These are phyloP conservation scores for Geopemphigus sp. DNA, from an alignment of 1,140 invertebrate genomes.

Conservation along the genomic window DNA sequence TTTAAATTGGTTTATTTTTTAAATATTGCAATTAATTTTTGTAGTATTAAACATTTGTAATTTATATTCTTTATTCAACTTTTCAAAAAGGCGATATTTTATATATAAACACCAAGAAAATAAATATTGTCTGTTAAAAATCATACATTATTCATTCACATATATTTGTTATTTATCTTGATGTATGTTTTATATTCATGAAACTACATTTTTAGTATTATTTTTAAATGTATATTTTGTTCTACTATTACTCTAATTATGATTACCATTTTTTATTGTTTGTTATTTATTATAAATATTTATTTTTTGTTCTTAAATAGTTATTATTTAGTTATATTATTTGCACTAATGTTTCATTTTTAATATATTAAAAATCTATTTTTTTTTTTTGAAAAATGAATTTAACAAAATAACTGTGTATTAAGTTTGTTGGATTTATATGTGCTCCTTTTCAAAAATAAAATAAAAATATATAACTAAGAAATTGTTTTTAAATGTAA, in stretches of 20 bases:
- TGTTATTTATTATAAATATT: constrained; percentile 27
- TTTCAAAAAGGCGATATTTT: neutral
- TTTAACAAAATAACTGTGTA: neutral
- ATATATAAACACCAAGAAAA: neutral
- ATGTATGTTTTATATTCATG: constrained; percentile 18
- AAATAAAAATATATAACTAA: too few relatives aligned
- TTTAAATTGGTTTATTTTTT: neutral
- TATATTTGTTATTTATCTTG: neutral
- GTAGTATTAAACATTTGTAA: neutral
- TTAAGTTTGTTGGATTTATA: too few relatives aligned
- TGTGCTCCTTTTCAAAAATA: too few relatives aligned
- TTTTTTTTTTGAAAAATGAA: constrained; percentile 6
- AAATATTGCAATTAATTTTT: constrained; percentile 22
- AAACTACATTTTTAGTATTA: constrained; percentile 18
- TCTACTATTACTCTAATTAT: constrained; percentile 25
- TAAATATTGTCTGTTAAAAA: neutral
- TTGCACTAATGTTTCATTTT: constrained; percentile 6
- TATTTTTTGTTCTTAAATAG: constrained; percentile 23
- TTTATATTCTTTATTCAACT: neutral
- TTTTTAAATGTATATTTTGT: neutral
- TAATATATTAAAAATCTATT: too few relatives aligned
- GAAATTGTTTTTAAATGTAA: too few relatives aligned
- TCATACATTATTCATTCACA: neutral
- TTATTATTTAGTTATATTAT: constrained; percentile 27
- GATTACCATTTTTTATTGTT: constrained; percentile 2